These are phyloP conservation scores for Scaptomyza flava DNA, from an alignment of 2,888 invertebrate species.

Conservation along the genomic window DNA sequence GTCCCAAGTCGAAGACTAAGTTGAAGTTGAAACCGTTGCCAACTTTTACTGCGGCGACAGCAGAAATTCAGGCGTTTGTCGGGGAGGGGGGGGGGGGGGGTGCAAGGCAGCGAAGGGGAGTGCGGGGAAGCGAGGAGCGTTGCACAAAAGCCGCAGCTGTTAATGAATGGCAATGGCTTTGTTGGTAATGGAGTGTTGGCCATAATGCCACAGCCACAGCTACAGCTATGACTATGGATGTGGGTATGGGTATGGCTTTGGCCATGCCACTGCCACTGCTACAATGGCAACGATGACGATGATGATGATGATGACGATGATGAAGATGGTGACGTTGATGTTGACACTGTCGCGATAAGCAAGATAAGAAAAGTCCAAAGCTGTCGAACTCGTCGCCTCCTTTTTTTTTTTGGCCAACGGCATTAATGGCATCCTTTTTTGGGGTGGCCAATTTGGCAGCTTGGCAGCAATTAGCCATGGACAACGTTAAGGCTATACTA, in stretches of 20 bases:
- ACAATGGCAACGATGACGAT: constrained; percentile 24
- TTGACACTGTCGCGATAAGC: constrained; percentile 66
- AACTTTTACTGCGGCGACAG: constrained; percentile 65
- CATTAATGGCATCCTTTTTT: constrained; percentile 17
- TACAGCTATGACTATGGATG: constrained; percentile 11
- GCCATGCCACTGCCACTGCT: constrained; percentile 20
- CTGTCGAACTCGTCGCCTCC: constrained; percentile 25
- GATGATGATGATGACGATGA: constrained; percentile 45
- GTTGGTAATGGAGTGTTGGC: constrained; percentile 75
- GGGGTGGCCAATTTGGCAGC: constrained; percentile 3
- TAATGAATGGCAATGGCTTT: constrained; percentile 76
- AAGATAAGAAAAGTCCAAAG: constrained; percentile 54
- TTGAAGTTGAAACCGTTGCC: constrained; percentile 42
- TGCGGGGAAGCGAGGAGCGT: not conserved
- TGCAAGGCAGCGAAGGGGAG: no score
- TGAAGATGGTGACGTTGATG: constrained; percentile 15
- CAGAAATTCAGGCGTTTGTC: constrained; percentile 57
- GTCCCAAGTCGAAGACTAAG: not conserved
- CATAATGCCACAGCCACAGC: constrained; percentile 55
- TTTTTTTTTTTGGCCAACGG: constrained; percentile 7
- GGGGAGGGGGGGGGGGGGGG: not conserved
- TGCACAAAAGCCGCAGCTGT: constrained; percentile 66
- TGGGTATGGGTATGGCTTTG: constrained; percentile 5
- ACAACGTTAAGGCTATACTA: constrained; percentile 11
- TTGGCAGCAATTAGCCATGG: constrained; percentile 49